These are phyloP conservation scores for Sardina pilchardus DNA, from an alignment of 2,113 vertebrate genomes.

Conservation along the genomic window DNA sequence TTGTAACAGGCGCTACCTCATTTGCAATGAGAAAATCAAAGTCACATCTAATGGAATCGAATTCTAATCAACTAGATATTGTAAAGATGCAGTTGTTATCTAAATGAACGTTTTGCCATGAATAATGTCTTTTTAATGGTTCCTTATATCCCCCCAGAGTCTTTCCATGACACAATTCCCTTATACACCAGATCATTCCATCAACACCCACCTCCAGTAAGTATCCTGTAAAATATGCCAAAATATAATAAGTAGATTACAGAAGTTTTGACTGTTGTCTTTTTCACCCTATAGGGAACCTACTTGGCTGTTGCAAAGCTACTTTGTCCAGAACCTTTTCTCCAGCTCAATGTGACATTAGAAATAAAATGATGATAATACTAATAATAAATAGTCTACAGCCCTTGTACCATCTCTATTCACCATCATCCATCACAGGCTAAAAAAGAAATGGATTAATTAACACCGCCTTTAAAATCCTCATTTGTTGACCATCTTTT, in stretches of 20 bases:
- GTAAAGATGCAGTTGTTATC: no score
- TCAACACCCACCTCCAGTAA: neutral
- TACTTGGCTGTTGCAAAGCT: neutral
- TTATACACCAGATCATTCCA: neutral
- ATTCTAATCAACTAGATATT: no score
- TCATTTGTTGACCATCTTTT: no score
- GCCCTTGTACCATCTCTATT: no score
- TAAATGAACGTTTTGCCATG: no score
- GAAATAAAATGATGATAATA: neutral
- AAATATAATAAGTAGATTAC: neutral
- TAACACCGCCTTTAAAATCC: no score
- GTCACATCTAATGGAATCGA: no score
- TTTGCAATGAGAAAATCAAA: no score
- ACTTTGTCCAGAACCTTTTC: neutral
- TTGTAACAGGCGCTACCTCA: no score
- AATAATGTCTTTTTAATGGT: neutral
- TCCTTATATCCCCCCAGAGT: slow-evolving; percentile 23
- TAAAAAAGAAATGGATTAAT: no score
- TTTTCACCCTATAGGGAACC: neutral
- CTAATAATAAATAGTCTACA: neutral
- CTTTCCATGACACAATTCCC: neutral
- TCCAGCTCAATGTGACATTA: neutral
- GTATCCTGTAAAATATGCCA: neutral
- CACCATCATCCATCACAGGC: no score
- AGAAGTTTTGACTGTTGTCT: neutral